A percentile compares a stretch with the other conserved stretches of the same genome.
Evolutionary conservation across 64 coral and sea anemone species (phyloP).

Genomic region (Actinia equina): DNA sequence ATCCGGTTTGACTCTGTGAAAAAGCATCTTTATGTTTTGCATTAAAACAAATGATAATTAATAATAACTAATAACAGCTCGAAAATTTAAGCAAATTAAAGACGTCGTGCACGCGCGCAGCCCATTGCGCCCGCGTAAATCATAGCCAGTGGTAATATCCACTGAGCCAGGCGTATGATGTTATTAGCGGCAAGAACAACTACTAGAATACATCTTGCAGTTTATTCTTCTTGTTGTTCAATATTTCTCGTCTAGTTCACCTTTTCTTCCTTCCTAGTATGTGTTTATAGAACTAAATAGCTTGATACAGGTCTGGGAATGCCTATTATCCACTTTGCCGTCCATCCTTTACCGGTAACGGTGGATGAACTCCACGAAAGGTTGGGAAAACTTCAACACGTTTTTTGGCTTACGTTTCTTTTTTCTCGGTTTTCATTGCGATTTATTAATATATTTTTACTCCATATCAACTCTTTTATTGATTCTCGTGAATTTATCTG

Average conservation of each 20-base stretch:
- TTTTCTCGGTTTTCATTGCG: neutral
- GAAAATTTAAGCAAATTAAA: too few relatives aligned
- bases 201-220: neutral
- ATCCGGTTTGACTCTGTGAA: too few relatives aligned
- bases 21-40: too few relatives aligned
- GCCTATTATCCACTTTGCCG: conserved; percentile 26
- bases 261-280: neutral
- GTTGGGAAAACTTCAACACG: neutral
- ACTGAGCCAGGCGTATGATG: neutral
- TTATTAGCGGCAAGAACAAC: neutral
- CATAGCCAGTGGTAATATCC: neutral
- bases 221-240: neutral
- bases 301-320: neutral
- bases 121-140: neutral
- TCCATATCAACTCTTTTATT: neutral
- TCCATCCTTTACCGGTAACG: conserved; percentile 24
- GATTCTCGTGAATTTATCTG: neutral
- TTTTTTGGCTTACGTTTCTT: neutral
- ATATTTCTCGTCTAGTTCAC: neutral
- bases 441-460: neutral
- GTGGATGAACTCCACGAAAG: conserved; percentile 34
- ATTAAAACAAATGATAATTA: too few relatives aligned
- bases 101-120: too few relatives aligned
- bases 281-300: neutral
- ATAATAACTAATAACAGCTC: too few relatives aligned